phyloP scores from a whole-genome alignment of 2,888 invertebrate genomes.

The Tinea pellionella region DNA sequence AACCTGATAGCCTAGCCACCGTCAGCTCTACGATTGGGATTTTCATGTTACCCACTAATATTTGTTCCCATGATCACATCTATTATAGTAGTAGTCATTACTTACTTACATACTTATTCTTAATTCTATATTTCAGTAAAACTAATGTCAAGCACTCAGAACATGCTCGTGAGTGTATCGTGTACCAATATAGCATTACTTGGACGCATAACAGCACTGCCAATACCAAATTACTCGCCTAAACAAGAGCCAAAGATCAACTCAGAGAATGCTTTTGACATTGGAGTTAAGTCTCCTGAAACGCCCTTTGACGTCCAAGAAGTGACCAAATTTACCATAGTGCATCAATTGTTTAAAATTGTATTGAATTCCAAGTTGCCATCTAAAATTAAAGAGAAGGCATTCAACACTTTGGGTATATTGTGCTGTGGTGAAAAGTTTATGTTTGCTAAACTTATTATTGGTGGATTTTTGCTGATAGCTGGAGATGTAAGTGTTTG shows the following conservation, averaged over 20 bases:
- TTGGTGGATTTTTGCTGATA: constrained; percentile 80
- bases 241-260: constrained; percentile 44
- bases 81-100: too few relatives aligned
- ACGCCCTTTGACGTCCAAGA: constrained; percentile 20
- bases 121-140: too few relatives aligned
- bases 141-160: constrained; percentile 67
- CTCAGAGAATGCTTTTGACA: constrained; percentile 45
- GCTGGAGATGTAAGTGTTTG: constrained; percentile 76
- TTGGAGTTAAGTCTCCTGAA: constrained; percentile 19
- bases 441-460: constrained; percentile 76
- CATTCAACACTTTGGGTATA: constrained; percentile 80
- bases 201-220: constrained; percentile 75
- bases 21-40: too few relatives aligned
- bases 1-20: too few relatives aligned
- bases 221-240: constrained; percentile 63
- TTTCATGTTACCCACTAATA: too few relatives aligned
- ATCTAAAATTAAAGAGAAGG: constrained; percentile 80
- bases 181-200: constrained; percentile 79
- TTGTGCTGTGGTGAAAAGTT: constrained; percentile 86
- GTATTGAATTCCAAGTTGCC: constrained; percentile 78
- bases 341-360: constrained; percentile 77
- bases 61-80: too few relatives aligned
- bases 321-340: constrained; percentile 75
- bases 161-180: constrained; percentile 74
- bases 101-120: too few relatives aligned